These are phyloP conservation scores for Drosophila prosaltans DNA, from an alignment of 1,140 invertebrate species.

Conservation along the genomic window DNA sequence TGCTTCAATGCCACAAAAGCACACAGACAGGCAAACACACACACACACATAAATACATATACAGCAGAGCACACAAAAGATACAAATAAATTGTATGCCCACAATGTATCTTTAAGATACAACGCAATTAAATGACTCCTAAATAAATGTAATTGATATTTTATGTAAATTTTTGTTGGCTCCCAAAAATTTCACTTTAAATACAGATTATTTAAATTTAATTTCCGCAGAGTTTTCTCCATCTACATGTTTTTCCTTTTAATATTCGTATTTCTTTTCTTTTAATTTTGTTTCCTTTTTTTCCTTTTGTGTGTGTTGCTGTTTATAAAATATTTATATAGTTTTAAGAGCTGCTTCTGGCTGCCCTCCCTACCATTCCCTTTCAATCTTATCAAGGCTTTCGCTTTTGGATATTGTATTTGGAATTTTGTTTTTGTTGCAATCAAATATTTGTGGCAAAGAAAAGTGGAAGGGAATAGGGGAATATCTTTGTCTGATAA, in stretches of 20 bases:
- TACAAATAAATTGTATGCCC: constrained; percentile 49
- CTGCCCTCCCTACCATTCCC: constrained; percentile 10
- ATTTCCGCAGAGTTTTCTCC: constrained; percentile 25
- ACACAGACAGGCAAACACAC: neutral
- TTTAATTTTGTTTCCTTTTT: neutral
- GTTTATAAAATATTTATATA: constrained; percentile 56
- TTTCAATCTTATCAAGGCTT: constrained; percentile 38
- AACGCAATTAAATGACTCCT: constrained; percentile 54
- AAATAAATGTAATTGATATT: constrained; percentile 62
- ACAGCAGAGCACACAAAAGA: neutral
- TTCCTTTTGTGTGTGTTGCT: constrained; percentile 3
- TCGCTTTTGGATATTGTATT: constrained; percentile 33
- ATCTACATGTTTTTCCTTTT: neutral
- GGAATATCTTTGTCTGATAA: neutral
- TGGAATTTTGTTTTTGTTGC: constrained; percentile 21
- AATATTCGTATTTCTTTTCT: neutral
- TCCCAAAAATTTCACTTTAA: constrained; percentile 6
- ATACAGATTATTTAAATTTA: constrained; percentile 47
- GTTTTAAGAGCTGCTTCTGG: neutral
- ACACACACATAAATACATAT: neutral
- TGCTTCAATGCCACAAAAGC: constrained; percentile 36
- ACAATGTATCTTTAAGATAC: constrained; percentile 67
- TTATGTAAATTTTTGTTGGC: constrained; percentile 51
- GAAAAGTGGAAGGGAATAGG: neutral
- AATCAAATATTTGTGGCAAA: constrained; percentile 42